Base-by-base conservation (phyloP, 1,140 invertebrate genomes). In the Ctenoplectra terminalis region DNA sequence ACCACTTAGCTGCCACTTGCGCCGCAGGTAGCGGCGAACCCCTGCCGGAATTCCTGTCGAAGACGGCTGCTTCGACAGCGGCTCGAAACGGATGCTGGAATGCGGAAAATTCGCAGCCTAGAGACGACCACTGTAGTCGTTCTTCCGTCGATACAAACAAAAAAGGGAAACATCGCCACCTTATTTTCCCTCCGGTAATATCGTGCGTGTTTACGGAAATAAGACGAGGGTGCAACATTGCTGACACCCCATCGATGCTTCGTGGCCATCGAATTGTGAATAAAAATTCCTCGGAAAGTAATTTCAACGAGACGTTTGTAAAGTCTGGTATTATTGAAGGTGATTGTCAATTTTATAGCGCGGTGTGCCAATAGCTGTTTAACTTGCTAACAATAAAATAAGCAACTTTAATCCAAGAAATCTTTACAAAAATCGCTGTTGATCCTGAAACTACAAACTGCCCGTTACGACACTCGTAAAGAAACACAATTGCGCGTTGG, bases 1-100 rank as follows among this genome's bases (percentile, higher is more conserved):
- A 88, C 87, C 70, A 72, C 67, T 72, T 72, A 82, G 64, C 82
- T 84, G 83, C 82, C 86, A 87, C 63, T 82, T 69, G 72, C 29
- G 78, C 23, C 26, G 52, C 67, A 31, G 63, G 52, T 73, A 79
- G 46, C 75, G 46, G 20, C 75, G 40, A 63, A 40, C 52, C 43
- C 29, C 37, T 29, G 17, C 31, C 56, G 85, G 78, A 87, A 87
- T 87, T 86, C 82, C 74, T 56, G 34, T 74, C 77, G 82, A 81
- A 78, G 85, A 73, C 58, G 31, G 60, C 58, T 56, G 56, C 64
- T 78, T 85, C 83, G 85, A 85, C 85, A 73, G 54, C 17, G 58
- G 40, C 54, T 26, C 54, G 58, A 31, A 67, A 70, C 58, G 72
- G 50, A 81, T 64, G 48, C 2, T 46, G 80, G 78, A 87, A 87